Evolutionary conservation across 2,888 invertebrate genomes (phyloP).

Genomic region (Melieria crassipennis): DNA sequence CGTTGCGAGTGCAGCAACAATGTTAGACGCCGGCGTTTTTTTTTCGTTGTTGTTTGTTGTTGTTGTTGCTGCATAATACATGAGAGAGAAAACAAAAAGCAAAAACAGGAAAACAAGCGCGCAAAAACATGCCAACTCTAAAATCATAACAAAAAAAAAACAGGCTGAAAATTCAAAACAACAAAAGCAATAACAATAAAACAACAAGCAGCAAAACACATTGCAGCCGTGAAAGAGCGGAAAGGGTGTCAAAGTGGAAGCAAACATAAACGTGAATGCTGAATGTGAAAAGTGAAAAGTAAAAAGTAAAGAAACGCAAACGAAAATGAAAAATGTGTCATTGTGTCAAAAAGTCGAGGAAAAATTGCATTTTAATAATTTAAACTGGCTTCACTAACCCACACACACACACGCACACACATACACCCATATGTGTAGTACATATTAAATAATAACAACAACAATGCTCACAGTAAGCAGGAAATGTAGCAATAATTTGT

Average conservation of each 20-base stretch:
- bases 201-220: slow-evolving; percentile 8
- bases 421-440: not conserved
- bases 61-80: slow-evolving; percentile 13
- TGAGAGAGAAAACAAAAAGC: not conserved
- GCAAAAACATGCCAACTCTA: not conserved
- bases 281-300: slow-evolving; percentile 1
- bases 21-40: not conserved
- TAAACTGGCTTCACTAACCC: slow-evolving; percentile 9
- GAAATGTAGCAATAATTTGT: too few species aligned
- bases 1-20: not conserved
- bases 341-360: slow-evolving; percentile 35
- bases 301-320: slow-evolving; percentile 8
- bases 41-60: slow-evolving; percentile 1
- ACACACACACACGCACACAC: not conserved
- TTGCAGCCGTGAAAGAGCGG: not conserved
- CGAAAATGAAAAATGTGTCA: slow-evolving; percentile 31
- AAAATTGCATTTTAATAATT: slow-evolving; percentile 47
- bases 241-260: slow-evolving; percentile 10
- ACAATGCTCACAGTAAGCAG: too few species aligned
- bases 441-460: too few species aligned
- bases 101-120: not conserved
- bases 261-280: slow-evolving; percentile 8
- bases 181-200: not conserved
- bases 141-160: not conserved
- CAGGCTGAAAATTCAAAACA: not conserved